Evolutionary conservation across 2,888 invertebrate genomes (phyloP).

Genomic region (Ophion ellenae): DNA sequence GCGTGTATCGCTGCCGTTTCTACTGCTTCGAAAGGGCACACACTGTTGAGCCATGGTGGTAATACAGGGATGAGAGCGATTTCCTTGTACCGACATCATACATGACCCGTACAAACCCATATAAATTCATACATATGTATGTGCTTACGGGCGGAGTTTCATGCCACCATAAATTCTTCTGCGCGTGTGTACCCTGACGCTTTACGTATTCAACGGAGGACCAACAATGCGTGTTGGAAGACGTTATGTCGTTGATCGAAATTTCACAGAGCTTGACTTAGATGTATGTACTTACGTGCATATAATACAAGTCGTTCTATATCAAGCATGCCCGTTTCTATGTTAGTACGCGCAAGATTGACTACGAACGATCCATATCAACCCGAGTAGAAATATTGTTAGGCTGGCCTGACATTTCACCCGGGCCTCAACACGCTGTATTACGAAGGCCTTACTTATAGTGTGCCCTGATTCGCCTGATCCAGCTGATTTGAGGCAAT

Average conservation of each 20-base stretch:
- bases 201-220: slow-evolving; percentile 42
- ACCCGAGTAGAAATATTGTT: too few species aligned
- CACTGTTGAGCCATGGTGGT: slow-evolving; percentile 34
- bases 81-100: slow-evolving; percentile 21
- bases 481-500: too few species aligned
- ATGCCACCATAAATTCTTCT: not conserved
- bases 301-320: not conserved
- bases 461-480: too few species aligned
- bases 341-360: too few species aligned
- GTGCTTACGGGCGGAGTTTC: slow-evolving; percentile 17
- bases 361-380: too few species aligned
- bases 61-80: slow-evolving; percentile 42
- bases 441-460: too few species aligned
- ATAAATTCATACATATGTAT: not conserved
- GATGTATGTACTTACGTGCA: not conserved
- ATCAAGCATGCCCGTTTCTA: not conserved
- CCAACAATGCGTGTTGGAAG: not conserved
- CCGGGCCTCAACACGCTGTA: too few species aligned
- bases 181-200: slow-evolving; percentile 37
- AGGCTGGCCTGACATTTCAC: too few species aligned
- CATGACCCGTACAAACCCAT: slow-evolving; percentile 5
- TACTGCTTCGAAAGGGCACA: not conserved
- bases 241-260: slow-evolving; percentile 39
- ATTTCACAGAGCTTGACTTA: slow-evolving; percentile 38
- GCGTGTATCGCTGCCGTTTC: slow-evolving; percentile 27